Conservation (phyloP, 2,797 vertebrate genomes). For the Intellagama lesueurii region DNA sequence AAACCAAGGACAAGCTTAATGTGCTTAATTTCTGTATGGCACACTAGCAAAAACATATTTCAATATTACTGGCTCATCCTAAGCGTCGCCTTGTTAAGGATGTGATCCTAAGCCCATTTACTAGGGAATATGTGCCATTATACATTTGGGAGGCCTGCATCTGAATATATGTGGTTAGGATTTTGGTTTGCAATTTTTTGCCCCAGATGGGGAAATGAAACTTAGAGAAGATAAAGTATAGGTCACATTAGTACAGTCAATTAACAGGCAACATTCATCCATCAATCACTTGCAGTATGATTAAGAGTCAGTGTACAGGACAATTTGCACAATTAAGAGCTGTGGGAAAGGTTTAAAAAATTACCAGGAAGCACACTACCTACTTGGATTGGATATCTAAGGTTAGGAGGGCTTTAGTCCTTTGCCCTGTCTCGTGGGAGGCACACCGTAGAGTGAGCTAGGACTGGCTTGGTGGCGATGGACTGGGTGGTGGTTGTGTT, state of each 20-base stretch:
- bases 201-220: neutral
- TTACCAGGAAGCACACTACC: neutral
- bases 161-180: neutral
- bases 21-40: neutral
- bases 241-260: neutral
- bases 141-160: neutral
- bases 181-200: neutral
- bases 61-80: neutral
- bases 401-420: too few relatives aligned
- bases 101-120: neutral
- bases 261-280: neutral
- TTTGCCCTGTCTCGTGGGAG: too few relatives aligned
- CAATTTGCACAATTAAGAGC: neutral
- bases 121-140: neutral
- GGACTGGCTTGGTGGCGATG: too few relatives aligned
- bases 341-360: neutral
- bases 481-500: too few relatives aligned
- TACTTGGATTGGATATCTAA: too few relatives aligned
- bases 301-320: neutral
- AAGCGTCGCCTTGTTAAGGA: neutral
- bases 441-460: too few relatives aligned
- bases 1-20: neutral
- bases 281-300: neutral
- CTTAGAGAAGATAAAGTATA: neutral
- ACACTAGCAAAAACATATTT: neutral